These are phyloP conservation scores for Acronicta aceris DNA, from an alignment of 2,888 invertebrate genomes.

Conservation along the genomic window DNA sequence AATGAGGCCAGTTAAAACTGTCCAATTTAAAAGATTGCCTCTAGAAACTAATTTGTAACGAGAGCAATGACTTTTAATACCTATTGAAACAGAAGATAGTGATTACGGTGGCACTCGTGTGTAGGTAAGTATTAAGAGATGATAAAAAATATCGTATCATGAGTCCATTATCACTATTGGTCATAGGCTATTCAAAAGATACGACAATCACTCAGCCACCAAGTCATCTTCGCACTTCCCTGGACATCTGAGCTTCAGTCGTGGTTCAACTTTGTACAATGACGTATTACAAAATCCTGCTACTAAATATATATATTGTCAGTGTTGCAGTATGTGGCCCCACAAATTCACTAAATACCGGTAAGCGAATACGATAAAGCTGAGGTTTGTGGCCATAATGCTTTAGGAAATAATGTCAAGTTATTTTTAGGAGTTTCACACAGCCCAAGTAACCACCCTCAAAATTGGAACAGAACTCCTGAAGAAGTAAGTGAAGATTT, in stretches of 20 bases:
- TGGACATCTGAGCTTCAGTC: constrained; percentile 34
- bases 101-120: constrained; percentile 16
- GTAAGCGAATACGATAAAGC: constrained; percentile 33
- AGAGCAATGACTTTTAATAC: constrained; percentile 41
- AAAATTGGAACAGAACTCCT: constrained; percentile 19
- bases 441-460: constrained; percentile 4
- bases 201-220: constrained; percentile 27
- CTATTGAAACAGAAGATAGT: constrained; percentile 24
- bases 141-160: constrained; percentile 35
- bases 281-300: constrained; percentile 38
- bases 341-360: constrained; percentile 7
- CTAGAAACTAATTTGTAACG: constrained; percentile 15
- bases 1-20: constrained; percentile 2
- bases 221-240: constrained; percentile 26
- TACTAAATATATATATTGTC: constrained; percentile 40
- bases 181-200: constrained; percentile 51
- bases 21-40: constrained; percentile 17
- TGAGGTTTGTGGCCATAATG: neutral
- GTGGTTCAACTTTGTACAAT: constrained; percentile 39
- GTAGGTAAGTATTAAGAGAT: constrained; percentile 37
- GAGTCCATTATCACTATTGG: constrained; percentile 45
- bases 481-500: constrained; percentile 34
- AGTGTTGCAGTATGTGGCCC: constrained; percentile 39
- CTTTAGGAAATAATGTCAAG: constrained; percentile 12
- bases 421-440: constrained; percentile 31